These are phyloP conservation scores for Ochotona curzoniae DNA, from an alignment of 2,113 vertebrate species.

Conservation along the genomic window DNA sequence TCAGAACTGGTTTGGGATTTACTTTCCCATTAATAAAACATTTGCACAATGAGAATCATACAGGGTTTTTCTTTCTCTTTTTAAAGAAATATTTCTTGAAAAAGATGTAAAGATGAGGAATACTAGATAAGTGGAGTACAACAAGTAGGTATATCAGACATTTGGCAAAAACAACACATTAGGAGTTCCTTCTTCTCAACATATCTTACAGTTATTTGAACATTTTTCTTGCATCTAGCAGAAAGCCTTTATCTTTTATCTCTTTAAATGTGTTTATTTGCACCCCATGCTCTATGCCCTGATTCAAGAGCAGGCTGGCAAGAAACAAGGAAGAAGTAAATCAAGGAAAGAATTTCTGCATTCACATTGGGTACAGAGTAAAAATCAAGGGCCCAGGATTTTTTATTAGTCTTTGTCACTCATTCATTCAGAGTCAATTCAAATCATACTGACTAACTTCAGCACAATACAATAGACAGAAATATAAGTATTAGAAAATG, in stretches of 20 bases:
- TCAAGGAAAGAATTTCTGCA: background rate
- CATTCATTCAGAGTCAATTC: background rate
- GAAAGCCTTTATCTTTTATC: background rate
- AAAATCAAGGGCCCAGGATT: background rate
- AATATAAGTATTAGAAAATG: too few relatives aligned
- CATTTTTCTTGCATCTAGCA: background rate
- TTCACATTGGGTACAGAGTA: background rate
- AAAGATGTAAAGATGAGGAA: background rate
- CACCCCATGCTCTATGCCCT: background rate
- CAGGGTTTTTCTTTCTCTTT: background rate
- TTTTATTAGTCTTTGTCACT: background rate
- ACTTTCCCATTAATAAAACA: slow-evolving; percentile 59
- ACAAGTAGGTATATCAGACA: background rate
- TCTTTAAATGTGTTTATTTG: background rate
- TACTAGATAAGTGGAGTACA: slow-evolving; percentile 45
- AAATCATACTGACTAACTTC: too few relatives aligned
- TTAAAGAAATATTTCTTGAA: background rate
- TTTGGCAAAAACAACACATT: slow-evolving; percentile 14
- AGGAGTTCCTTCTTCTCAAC: background rate
- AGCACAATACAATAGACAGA: too few relatives aligned
- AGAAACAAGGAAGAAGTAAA: background rate
- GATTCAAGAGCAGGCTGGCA: background rate
- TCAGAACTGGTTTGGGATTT: slow-evolving; percentile 52
- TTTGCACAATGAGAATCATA: slow-evolving; percentile 47
- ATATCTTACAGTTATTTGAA: background rate